A percentile compares a stretch with the other conserved stretches of the same genome.
These are phyloP conservation scores for Stegastes partitus DNA, from an alignment of 2,113 vertebrate species.

Conservation along the genomic window DNA sequence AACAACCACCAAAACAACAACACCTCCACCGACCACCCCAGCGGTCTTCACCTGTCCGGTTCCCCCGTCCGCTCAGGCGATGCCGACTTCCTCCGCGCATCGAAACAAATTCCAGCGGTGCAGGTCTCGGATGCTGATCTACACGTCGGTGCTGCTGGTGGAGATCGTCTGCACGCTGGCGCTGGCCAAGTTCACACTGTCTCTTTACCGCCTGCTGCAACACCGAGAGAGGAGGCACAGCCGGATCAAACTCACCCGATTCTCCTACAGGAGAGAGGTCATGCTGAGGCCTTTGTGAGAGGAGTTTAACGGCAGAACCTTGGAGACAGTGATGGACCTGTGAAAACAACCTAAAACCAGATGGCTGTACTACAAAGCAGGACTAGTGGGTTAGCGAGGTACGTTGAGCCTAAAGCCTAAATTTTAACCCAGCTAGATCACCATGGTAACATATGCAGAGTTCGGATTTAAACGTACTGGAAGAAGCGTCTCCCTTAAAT, in stretches of 20 bases:
- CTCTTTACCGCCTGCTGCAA: conserved; percentile 75
- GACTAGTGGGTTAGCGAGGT: no score
- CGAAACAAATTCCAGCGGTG: conserved; percentile 61
- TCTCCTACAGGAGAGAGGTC: conserved; percentile 81
- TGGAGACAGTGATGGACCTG: background rate
- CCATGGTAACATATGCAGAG: no score
- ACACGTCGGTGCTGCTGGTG: conserved; percentile 68
- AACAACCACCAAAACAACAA: conserved; percentile 3
- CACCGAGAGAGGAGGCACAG: conserved; percentile 50
- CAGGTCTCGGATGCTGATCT: conserved; percentile 60
- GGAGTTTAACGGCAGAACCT: conserved; percentile 39
- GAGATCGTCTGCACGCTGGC: conserved; percentile 70
- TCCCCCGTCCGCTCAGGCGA: background rate
- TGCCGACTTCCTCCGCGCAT: background rate
- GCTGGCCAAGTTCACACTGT: conserved; percentile 62
- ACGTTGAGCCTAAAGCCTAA: no score
- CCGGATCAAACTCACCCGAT: conserved; percentile 77
- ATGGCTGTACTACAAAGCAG: no score
- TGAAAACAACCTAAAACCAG: no score
- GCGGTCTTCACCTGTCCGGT: conserved; percentile 52
- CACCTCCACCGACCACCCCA: conserved; percentile 32
- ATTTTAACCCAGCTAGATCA: no score
- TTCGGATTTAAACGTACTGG: no score
- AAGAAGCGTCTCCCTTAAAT: no score
- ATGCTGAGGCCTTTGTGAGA: conserved; percentile 67